Evolutionary conservation across 2,888 invertebrate genomes (phyloP), one percentile per base, ranked within the genome.

Genomic region (Galeruca laticollis): DNA sequence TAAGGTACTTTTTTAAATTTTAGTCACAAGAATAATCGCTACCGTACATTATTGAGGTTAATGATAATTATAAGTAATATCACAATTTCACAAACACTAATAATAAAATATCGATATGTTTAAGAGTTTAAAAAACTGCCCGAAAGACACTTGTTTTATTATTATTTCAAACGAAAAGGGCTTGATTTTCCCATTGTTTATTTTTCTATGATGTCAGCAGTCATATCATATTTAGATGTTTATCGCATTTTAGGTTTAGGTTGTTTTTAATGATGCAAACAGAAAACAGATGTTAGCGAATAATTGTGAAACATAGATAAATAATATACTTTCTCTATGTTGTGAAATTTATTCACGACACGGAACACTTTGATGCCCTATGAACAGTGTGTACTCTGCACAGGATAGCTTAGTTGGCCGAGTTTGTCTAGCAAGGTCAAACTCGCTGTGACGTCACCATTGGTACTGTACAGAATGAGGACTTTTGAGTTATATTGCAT

Each of bases 101-200:
- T 31, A 33, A 15, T 31, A 49, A 49, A 47, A 60, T 18, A 5
- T 49, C 13, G 31, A 49, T 49, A 60, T 47, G 18, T 47, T 47
- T 47, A 47, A 18, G 15, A 47, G 47, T 40, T 3, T 26, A 5
- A 5, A 40, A 40, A 40, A 13, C 15, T 13, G 52, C 40, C 13
- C 63, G 54, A 54, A 54, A 59, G 49, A 47, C 51, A 35, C 52
- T 63, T 18, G 54, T 54, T 63, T 63, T 54, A 40, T 54, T 52
- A 26, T 63, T 52, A 54, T 26, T 40, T 26, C 37, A 15, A 49
- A 54, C n/a, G 21, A 21, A 63, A 47, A 18, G 47, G 18, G 47
- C 15, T 47, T 15, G 15, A 15, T 47, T 1, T 47, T 18, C 15
- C 6, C 4, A 47, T 47, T 47, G 47, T 47, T 47, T 47, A 47